Evolutionary conservation across 2,113 vertebrate species (phyloP).

Genomic region (Esox niger): DNA sequence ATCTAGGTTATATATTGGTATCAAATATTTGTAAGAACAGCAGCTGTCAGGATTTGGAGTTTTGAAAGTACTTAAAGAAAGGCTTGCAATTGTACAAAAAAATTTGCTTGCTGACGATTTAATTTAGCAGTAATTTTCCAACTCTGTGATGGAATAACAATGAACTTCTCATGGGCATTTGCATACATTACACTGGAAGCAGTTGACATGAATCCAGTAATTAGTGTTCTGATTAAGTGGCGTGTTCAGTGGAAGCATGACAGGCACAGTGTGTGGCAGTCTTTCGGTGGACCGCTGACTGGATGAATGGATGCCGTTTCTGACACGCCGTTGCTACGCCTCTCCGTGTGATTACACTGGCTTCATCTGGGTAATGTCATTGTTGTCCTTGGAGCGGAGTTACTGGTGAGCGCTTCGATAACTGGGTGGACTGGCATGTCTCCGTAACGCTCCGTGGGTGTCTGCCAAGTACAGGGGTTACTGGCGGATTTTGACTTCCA

Average conservation of each 20-base stretch:
- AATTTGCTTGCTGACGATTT: not conserved
- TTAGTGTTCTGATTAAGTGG: constrained; percentile 36
- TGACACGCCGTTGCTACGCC: not conserved
- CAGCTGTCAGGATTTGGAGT: no score
- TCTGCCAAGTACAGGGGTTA: no score
- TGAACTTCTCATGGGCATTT: constrained; percentile 31
- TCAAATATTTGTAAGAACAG: no score
- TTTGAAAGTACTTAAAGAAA: not conserved
- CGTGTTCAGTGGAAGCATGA: not conserved
- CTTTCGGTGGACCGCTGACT: constrained; percentile 1
- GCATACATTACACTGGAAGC: constrained; percentile 31
- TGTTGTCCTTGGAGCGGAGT: not conserved
- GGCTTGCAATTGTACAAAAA: not conserved
- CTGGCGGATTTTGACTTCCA: no score
- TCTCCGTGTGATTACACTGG: not conserved
- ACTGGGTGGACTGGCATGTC: not conserved
- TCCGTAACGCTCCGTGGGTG: no score
- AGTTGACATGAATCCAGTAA: constrained; percentile 37
- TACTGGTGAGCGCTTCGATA: not conserved
- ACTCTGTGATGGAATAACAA: constrained; percentile 7
- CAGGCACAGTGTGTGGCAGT: not conserved
- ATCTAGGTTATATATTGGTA: no score
- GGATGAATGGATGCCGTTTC: not conserved
- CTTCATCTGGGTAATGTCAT: not conserved
- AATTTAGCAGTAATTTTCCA: constrained; percentile 10